Evolutionary conservation across 2,113 vertebrate genomes (phyloP), one percentile per base, ranked within the genome.

Genomic region (Bujurquina vittata): DNA sequence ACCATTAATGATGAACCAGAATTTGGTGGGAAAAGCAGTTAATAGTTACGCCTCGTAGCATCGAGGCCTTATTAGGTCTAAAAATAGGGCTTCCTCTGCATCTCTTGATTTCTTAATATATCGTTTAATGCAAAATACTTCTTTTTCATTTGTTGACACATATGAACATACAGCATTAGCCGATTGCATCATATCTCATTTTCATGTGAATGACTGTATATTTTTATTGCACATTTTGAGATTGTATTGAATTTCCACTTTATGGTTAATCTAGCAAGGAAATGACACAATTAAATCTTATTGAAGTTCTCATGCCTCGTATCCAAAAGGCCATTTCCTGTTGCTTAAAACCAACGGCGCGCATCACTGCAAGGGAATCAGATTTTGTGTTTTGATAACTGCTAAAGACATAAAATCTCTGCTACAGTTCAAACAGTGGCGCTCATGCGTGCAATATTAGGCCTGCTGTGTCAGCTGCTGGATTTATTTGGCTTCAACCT

Each of bases 401-500:
- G 20, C 33, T 46, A 59, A 75, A 4, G 0, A 8, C 52, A 83
- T 79, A 11, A 55, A 63, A 17, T 12, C 33, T 59, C 61, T 15
- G 7, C 54, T 56, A 4, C 69, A 57, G 61, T 69, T 80, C 35
- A 43, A 52, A 40, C 15, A 3, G 55, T 37, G 7, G 9, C 46
- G 14, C 29, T 43, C n/a, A 37, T 23, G 59, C 40, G 61, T 77
- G 74, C 10, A 75, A 59, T 18, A 69, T 90, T 40, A 56, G 31
- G 33, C 10, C 61, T 46, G 22, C 10, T 23, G 17, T 46, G 43
- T 84, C 78, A 81, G 61, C 79, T 46, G 15, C 3, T 73, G 31
- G 65, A 87, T 78, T 77, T 67, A 77, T 85, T 89, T 75, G 35
- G 8, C 54, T 52, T 77, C n/a, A 33, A n/a, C 4, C 26, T 74